Conservation (phyloP, 2,797 vertebrate genomes). For the Moxostoma hubbsi region DNA sequence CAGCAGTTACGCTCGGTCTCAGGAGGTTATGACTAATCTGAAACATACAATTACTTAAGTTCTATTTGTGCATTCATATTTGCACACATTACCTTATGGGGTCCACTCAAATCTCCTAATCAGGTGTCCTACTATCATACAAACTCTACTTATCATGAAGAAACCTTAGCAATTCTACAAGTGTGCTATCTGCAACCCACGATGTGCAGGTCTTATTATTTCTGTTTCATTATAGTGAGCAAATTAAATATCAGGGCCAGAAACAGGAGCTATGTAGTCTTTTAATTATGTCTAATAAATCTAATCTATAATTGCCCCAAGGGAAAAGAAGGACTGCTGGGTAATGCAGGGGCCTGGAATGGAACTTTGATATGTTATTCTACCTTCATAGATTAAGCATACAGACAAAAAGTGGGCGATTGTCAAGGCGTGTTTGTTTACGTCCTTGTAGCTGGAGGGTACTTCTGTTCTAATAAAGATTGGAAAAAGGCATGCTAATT, state of each 20-base stretch:
- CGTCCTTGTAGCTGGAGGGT: constrained; percentile 66
- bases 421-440: constrained; percentile 74
- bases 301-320: constrained; percentile 80
- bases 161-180: constrained; percentile 42
- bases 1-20: no score
- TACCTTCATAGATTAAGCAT: constrained; percentile 79
- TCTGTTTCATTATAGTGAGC: constrained; percentile 78
- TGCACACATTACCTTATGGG: neutral
- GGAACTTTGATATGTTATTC: constrained; percentile 83
- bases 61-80: neutral
- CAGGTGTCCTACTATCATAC: constrained; percentile 25
- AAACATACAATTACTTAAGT: neutral
- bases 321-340: constrained; percentile 77
- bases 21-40: neutral
- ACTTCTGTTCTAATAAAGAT: constrained; percentile 73
- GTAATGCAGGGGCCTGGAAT: constrained; percentile 76
- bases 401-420: constrained; percentile 56
- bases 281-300: constrained; percentile 87
- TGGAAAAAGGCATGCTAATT: constrained; percentile 77
- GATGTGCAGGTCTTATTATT: constrained; percentile 64
- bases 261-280: constrained; percentile 76
- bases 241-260: constrained; percentile 78
- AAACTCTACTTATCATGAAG: constrained; percentile 39
- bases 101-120: neutral
- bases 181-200: constrained; percentile 54